Conservation (phyloP, 2,113 vertebrate species). For the Centropristis striata region DNA sequence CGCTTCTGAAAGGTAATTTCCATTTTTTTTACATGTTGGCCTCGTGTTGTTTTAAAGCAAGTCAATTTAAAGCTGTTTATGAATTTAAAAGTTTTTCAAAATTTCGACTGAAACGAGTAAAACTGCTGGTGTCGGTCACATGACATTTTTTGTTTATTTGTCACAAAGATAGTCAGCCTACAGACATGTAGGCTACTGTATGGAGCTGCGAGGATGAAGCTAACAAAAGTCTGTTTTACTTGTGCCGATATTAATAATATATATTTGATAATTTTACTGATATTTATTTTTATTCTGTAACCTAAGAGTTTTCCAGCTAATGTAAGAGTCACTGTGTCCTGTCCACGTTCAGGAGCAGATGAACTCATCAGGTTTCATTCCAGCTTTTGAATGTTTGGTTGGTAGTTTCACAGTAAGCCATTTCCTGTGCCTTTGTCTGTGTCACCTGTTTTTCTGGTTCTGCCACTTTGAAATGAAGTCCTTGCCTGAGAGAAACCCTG, state of each 20-base stretch:
- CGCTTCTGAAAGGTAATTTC: conserved; percentile 74
- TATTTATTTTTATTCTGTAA: background rate
- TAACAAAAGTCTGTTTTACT: background rate
- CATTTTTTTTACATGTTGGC: background rate
- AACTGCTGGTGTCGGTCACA: conserved; percentile 72
- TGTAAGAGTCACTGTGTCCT: background rate
- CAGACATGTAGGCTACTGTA: too few relatives aligned
- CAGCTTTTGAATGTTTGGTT: conserved; percentile 20
- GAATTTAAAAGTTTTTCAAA: background rate
- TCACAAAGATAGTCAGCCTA: background rate
- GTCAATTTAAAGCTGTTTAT: accelerated
- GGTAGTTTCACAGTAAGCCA: conserved; percentile 68
- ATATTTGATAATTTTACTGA: too few relatives aligned
- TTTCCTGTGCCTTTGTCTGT: conserved; percentile 71
- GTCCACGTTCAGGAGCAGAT: background rate
- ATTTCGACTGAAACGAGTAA: background rate
- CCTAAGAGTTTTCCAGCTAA: background rate
- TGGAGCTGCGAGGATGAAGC: background rate
- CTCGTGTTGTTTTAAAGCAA: background rate
- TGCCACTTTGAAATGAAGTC: conserved; percentile 51
- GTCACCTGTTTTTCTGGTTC: conserved; percentile 81
- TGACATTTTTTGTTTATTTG: conserved; percentile 40
- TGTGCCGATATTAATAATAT: background rate
- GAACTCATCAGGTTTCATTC: conserved; percentile 41
- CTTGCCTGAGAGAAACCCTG: conserved; percentile 5